These are phyloP conservation scores for Folsomia manolachei DNA, from an alignment of 2,888 invertebrate species.

Conservation along the genomic window DNA sequence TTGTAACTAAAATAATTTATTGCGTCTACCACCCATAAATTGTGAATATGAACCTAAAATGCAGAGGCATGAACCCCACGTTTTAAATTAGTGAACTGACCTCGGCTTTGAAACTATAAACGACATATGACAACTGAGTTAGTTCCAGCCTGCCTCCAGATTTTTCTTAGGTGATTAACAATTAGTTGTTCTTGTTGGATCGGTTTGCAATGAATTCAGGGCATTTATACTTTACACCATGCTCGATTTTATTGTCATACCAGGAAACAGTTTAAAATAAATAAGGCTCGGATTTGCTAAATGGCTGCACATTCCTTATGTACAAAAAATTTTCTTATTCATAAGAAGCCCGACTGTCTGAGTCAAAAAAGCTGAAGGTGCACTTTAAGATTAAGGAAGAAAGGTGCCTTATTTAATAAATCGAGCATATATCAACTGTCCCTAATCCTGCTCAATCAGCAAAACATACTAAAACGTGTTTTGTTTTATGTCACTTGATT, in stretches of 20 bases:
- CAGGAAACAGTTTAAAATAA: background rate
- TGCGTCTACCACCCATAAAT: no score
- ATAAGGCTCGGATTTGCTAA: background rate
- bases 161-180: no score
- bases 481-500: background rate
- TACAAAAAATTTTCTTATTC: background rate
- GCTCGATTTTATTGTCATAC: background rate
- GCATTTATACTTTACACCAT: background rate
- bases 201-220: background rate
- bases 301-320: background rate
- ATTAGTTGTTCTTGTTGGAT: background rate
- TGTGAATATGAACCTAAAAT: no score
- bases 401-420: background rate
- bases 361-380: background rate
- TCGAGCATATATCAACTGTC: background rate
- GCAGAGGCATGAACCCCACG: no score
- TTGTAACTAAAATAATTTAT: no score
- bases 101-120: no score
- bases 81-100: no score
- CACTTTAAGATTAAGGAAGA: background rate
- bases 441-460: no score
- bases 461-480: no score
- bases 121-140: no score
- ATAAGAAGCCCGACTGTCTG: background rate
- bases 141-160: no score